Evolutionary conservation across 2,888 invertebrate genomes (phyloP).

Genomic region (Blastobasis lacticolella): DNA sequence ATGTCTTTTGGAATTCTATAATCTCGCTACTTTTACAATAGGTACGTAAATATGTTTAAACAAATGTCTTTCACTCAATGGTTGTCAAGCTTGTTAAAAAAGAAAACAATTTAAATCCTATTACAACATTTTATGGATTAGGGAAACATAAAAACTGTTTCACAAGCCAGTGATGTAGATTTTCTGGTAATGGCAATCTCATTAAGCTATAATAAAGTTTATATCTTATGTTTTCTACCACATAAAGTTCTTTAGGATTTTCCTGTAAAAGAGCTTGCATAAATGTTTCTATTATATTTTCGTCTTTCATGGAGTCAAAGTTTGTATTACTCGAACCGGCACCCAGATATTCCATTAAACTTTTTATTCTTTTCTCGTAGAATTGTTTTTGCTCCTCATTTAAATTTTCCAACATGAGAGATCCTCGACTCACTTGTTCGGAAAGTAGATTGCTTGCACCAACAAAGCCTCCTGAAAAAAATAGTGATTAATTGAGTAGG

Average conservation of each 20-base stretch:
- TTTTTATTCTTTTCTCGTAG: conserved; percentile 79
- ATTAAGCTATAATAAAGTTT: conserved; percentile 79
- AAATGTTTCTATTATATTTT: conserved; percentile 75
- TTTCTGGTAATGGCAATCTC: conserved; percentile 71
- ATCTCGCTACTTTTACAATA: too few species aligned
- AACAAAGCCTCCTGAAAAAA: conserved; percentile 78
- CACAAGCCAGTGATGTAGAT: conserved; percentile 74
- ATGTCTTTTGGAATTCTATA: too few species aligned
- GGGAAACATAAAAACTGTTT: conserved; percentile 80
- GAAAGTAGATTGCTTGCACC: conserved; percentile 79
- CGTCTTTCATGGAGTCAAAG: conserved; percentile 68
- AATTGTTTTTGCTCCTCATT: conserved; percentile 75
- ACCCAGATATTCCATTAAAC: conserved; percentile 75
- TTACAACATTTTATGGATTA: conserved; percentile 15
- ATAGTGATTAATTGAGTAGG: neutral
- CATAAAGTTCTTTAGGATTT: conserved; percentile 76
- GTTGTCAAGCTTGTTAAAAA: neutral
- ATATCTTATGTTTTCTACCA: conserved; percentile 80
- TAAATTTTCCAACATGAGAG: conserved; percentile 78
- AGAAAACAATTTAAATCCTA: neutral
- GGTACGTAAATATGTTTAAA: neutral
- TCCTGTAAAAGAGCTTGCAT: conserved; percentile 76
- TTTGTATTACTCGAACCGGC: conserved; percentile 46
- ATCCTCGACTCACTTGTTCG: conserved; percentile 74
- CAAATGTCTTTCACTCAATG: neutral